These are phyloP conservation scores for Triplophysa rosa DNA, from an alignment of 2,113 vertebrate species.

Conservation along the genomic window DNA sequence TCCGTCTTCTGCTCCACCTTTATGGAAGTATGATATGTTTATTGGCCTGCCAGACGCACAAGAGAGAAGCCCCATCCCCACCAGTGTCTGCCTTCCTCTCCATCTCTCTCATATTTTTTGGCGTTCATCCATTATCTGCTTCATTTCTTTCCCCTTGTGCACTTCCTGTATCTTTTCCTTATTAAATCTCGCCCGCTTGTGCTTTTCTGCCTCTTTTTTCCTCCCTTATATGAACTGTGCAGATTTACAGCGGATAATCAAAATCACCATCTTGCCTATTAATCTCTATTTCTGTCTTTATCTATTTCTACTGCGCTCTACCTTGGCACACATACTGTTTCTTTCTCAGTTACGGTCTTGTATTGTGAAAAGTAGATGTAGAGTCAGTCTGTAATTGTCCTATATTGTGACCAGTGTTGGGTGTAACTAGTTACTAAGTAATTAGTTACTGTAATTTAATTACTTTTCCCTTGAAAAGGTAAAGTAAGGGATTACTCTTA, in stretches of 20 bases:
- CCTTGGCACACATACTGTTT: background rate
- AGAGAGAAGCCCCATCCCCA: constrained; percentile 13
- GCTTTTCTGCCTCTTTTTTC: constrained; percentile 9
- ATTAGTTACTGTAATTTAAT: no score
- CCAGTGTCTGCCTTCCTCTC: background rate
- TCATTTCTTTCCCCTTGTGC: constrained; percentile 19
- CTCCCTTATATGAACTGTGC: constrained; percentile 2
- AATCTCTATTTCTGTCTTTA: constrained; percentile 21
- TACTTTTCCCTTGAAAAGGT: no score
- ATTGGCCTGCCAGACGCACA: constrained; percentile 40
- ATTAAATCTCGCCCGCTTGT: constrained; percentile 3
- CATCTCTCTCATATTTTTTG: background rate
- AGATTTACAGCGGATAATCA: constrained; percentile 32
- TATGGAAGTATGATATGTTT: constrained; percentile 54
- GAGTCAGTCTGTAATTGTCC: no score
- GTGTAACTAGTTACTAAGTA: no score
- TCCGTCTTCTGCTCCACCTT: constrained; percentile 51
- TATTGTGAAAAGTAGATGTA: background rate
- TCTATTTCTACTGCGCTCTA: background rate
- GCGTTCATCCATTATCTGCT: constrained; percentile 19
- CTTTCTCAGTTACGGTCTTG: background rate
- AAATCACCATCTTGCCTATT: constrained; percentile 21
- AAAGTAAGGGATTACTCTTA: no score
- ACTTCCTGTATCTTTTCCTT: constrained; percentile 21
- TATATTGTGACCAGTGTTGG: no score